These are phyloP conservation scores for Chloromyia formosa DNA, from an alignment of 2,888 invertebrate species.

Conservation along the genomic window DNA sequence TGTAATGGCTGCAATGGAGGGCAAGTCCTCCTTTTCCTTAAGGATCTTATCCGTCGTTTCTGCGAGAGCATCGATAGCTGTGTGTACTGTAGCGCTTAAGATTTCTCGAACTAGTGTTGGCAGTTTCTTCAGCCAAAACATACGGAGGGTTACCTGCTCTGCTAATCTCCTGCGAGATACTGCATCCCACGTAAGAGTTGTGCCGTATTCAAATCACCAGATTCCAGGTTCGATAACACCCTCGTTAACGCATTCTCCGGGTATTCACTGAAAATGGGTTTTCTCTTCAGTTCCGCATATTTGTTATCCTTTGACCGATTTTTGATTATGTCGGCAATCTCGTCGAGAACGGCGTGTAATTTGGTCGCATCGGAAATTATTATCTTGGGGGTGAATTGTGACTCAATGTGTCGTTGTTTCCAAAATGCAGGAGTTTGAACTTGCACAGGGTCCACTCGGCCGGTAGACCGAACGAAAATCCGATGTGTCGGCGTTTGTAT, in stretches of 20 bases:
- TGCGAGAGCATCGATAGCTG: slow-evolving; percentile 42
- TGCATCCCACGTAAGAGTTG: slow-evolving; percentile 53
- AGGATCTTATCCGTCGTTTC: slow-evolving; percentile 49
- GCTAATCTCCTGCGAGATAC: slow-evolving; percentile 49
- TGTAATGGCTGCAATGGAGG: neutral
- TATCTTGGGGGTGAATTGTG: too few species aligned
- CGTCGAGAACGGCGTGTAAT: too few species aligned
- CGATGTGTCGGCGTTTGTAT: too few species aligned
- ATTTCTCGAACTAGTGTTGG: slow-evolving; percentile 49
- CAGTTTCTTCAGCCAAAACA: slow-evolving; percentile 52
- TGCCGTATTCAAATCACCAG: slow-evolving; percentile 53
- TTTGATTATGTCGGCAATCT: too few species aligned
- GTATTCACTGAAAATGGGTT: neutral
- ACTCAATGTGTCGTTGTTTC: too few species aligned
- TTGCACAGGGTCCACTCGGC: too few species aligned
- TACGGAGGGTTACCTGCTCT: slow-evolving; percentile 51
- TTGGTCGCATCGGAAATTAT: too few species aligned
- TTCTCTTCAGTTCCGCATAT: neutral
- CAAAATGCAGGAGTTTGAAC: too few species aligned
- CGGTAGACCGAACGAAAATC: too few species aligned
- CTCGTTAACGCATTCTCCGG: neutral
- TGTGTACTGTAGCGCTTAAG: slow-evolving; percentile 46
- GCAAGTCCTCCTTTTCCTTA: neutral
- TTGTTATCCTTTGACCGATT: neutral
- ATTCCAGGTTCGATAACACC: slow-evolving; percentile 44